Base-by-base conservation (phyloP, 2,888 invertebrate genomes). In the Ischnura elegans region DNA sequence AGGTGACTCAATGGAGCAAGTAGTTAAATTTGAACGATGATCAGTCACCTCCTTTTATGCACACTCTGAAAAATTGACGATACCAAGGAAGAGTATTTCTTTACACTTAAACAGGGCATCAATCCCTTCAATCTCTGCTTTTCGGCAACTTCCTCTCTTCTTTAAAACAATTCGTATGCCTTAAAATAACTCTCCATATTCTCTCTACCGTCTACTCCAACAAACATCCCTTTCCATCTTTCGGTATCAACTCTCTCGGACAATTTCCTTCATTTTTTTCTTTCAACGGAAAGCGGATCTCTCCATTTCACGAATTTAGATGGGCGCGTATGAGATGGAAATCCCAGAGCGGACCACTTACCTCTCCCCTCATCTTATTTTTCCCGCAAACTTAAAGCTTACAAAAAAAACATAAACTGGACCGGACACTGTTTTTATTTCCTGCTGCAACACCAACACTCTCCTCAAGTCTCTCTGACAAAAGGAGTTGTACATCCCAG, bases 331-430 rank as follows among this genome's bases (percentile, higher is more conserved):
- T 5, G 76, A 76, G 76, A 76, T 36, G 76, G 36, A 36, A n/a
- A 76, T 76, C 94, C 93, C 87, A 87, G 93, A 87, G 85, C 93
- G 51, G 16, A 51, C 94, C 90, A 93, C 87, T 51, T 93, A 94
- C 87, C 93, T 66, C 55, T 93, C 51, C 42, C 36, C 87, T 47
- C 85, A 45, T 86, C 94, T 87, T 93, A 29, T 87, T 87, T 93
- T 51, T 76, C 84, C 85, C 93, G 76, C 47, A 45, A 36, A 93
- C 46, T 36, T 46, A 43, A 21, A 93, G 85, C 51, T 61, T 36
- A 25, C 76, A 25, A 76, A 76, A 76, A n/a, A n/a, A n/a, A n/a
- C n/a, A n/a, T n/a, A n/a, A n/a, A n/a, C n/a, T 16, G 76, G 76
- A 36, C 76, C 19, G 76, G 36, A 36, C 36, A 10, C 36, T 25